Evolutionary conservation across 1,140 invertebrate species (phyloP).

Genomic region (Meloidogyne exigua): DNA sequence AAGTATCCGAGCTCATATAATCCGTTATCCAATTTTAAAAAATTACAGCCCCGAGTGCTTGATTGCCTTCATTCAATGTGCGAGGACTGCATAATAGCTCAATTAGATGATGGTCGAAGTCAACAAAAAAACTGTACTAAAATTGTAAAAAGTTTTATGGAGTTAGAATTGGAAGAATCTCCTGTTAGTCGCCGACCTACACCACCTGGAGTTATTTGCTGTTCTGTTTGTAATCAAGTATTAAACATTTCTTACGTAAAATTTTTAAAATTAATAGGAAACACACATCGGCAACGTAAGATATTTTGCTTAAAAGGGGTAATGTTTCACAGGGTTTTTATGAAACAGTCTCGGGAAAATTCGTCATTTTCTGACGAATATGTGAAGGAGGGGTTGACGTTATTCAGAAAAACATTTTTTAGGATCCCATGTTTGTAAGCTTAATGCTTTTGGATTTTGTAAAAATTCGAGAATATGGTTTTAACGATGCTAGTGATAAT

Average conservation of each 20-base stretch:
- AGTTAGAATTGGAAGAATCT: slow-evolving; percentile 32
- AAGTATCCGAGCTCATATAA: too few relatives aligned
- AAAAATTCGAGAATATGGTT: slow-evolving; percentile 25
- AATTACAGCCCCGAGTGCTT: slow-evolving; percentile 54
- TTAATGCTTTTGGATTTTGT: slow-evolving; percentile 17
- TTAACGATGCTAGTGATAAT: slow-evolving; percentile 26
- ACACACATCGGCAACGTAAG: slow-evolving; percentile 24
- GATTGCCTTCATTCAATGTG: slow-evolving; percentile 61
- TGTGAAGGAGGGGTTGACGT: too few relatives aligned
- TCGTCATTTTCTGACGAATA: too few relatives aligned
- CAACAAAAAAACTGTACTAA: not conserved
- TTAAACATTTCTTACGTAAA: not conserved
- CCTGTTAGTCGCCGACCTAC: slow-evolving; percentile 34
- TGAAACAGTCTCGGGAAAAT: too few relatives aligned
- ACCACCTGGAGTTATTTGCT: slow-evolving; percentile 57
- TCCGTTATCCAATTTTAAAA: not conserved
- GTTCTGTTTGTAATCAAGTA: slow-evolving; percentile 54
- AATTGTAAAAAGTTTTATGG: not conserved
- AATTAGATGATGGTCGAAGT: slow-evolving; percentile 48
- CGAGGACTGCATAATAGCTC: slow-evolving; percentile 60
- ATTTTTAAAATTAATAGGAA: slow-evolving; percentile 37
- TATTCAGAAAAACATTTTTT: not conserved
- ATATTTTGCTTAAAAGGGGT: slow-evolving; percentile 48
- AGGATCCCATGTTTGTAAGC: slow-evolving; percentile 7
- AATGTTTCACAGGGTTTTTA: not conserved